Conservation (phyloP, 2,113 vertebrate species). For the Eublepharis macularius region DNA sequence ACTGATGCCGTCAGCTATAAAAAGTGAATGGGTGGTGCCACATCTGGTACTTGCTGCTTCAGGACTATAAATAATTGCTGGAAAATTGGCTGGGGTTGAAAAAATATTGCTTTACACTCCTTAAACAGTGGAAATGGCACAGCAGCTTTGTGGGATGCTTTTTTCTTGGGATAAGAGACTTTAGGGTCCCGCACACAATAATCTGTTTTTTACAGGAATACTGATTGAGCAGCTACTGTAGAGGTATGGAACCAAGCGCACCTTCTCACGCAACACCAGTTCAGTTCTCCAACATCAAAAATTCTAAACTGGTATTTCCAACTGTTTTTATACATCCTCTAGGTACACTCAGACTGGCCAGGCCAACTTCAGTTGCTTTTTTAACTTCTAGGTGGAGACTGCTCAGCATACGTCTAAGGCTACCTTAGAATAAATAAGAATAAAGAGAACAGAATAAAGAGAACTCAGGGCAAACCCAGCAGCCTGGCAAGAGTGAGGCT, state of each 20-base stretch:
- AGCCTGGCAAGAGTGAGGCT: no score
- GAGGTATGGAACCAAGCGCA: not conserved
- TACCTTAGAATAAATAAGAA: no score
- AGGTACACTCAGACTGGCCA: not conserved
- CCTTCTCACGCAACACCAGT: no score
- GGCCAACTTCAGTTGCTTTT: not conserved
- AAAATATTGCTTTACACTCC: not conserved
- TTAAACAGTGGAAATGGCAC: not conserved
- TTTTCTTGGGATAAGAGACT: not conserved
- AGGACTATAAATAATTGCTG: not conserved
- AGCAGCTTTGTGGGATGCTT: not conserved
- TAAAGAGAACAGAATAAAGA: not conserved
- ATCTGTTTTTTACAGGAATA: not conserved
- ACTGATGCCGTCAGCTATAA: not conserved
- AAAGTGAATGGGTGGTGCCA: no score
- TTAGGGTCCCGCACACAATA: no score
- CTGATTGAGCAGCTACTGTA: not conserved
- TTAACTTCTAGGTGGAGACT: no score
- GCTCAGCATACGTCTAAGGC: no score
- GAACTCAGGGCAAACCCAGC: not conserved
- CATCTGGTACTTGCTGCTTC: not conserved
- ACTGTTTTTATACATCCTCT: no score
- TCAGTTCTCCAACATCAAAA: no score
- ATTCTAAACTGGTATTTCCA: no score
- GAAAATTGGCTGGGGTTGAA: not conserved